Evolutionary conservation across 2,113 vertebrate genomes (phyloP).

Genomic region (Notarius lentiginosus): DNA sequence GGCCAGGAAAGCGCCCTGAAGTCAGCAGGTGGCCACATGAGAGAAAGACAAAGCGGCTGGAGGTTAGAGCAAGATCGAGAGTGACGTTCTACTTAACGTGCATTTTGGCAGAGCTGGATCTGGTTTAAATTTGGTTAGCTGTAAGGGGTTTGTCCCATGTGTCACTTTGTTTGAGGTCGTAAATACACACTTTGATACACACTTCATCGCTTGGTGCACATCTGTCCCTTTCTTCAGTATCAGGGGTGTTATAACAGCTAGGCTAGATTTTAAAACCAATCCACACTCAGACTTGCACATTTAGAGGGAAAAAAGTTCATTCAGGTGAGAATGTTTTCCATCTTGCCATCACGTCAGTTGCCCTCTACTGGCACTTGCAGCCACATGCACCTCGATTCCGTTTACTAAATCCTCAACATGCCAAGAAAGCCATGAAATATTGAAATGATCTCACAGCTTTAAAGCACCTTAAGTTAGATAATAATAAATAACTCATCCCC

Average conservation of each 20-base stretch:
- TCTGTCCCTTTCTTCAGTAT: not conserved
- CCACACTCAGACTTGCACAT: not conserved
- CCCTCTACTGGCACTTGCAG: constrained; percentile 47
- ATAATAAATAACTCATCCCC: constrained; percentile 66
- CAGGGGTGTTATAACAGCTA: not conserved
- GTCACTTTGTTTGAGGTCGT: constrained; percentile 16
- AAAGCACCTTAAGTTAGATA: constrained; percentile 66
- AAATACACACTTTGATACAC: constrained; percentile 13
- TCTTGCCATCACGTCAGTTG: not conserved
- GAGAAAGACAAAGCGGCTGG: constrained; percentile 41
- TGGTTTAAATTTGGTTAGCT: constrained; percentile 19
- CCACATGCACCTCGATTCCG: constrained; percentile 12
- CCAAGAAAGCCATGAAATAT: constrained; percentile 53
- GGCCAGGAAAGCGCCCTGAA: constrained; percentile 49
- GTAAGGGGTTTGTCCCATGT: not conserved
- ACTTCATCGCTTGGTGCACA: constrained; percentile 15
- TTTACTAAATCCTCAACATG: constrained; percentile 35
- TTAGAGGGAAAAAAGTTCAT: not conserved
- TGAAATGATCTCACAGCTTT: constrained; percentile 43
- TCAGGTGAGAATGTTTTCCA: not conserved
- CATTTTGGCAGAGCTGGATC: constrained; percentile 14
- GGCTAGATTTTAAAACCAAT: not conserved
- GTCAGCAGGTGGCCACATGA: constrained; percentile 58
- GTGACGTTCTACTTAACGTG: not conserved
- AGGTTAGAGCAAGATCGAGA: constrained; percentile 1